Base-by-base conservation (phyloP, 1,140 invertebrate genomes). In the Calliphora vicina region DNA sequence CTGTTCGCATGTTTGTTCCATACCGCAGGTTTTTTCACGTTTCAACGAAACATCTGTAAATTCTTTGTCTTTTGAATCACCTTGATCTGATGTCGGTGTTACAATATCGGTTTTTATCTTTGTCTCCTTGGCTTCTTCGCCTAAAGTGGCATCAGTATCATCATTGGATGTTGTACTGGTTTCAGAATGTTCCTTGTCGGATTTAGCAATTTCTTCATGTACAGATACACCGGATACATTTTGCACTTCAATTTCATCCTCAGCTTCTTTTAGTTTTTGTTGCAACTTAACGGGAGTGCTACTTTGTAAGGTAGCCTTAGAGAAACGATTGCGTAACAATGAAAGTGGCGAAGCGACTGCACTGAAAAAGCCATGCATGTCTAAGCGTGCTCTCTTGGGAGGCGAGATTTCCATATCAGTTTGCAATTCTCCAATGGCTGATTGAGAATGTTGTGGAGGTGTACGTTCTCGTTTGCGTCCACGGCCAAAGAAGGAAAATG, bases 381-480 rank as follows among this genome's bases (percentile, higher is more conserved):
- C 89, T 10, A 89, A 85, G 13, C 89, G 87, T 71, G 88, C 87
- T 2, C 88, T 85, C 72, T 90, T 90, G 0, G 88, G 89, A 15
- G 89, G 89, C 57, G 88, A 88, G 82, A 87, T 86, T 6, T 87
- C 87, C 27, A 87, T 84, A 71, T 89, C 88, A 35, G 83, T 87
- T 27, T 85, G 86, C 26, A 90, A 27, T 74, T 89, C 87, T 23
- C 74, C 74, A 29, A 83, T 89, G 42, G 86, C 80, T 29, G 88
- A 88, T 84, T 86, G 86, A 8, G 86, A 87, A 27, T 84, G 85
- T 43, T 82, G 85, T 3, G 87, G 86, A 0, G 88, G 88, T 25
- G 88, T 88, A 23, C 87, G 87, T 15, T 88, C 87, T 13, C 88
- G 87, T 29, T 90, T 90, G 6, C 87, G 88, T 10, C 87, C 86